A percentile compares a stretch with the other conserved stretches of the same genome.
These are phyloP conservation scores for Meloidogyne exigua DNA, from an alignment of 1,140 invertebrate species.

Conservation along the genomic window DNA sequence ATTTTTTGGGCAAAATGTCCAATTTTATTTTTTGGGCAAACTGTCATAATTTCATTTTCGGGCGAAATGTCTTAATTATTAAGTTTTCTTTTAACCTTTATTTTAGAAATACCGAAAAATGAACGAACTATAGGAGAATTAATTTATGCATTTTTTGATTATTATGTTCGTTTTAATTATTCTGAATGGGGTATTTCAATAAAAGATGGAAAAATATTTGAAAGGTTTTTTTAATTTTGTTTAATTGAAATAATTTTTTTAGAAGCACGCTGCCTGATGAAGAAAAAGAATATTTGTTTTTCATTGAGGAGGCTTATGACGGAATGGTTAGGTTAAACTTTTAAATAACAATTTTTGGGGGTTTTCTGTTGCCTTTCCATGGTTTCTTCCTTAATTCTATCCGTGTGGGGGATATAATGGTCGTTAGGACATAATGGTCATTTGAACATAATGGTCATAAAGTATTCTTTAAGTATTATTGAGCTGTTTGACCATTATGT, in stretches of 20 bases:
- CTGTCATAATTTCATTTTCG: too few relatives aligned
- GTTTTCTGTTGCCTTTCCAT: too few relatives aligned
- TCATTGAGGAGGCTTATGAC: conserved; percentile 83
- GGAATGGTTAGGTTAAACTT: conserved; percentile 60
- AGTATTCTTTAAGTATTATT: too few relatives aligned
- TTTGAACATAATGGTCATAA: too few relatives aligned
- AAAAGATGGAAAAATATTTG: conserved; percentile 73
- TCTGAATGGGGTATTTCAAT: conserved; percentile 78
- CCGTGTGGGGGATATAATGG: too few relatives aligned
- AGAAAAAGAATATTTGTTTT: conserved; percentile 39
- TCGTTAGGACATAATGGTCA: background rate
- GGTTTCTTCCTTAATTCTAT: too few relatives aligned
- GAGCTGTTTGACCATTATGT: too few relatives aligned
- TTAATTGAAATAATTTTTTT: background rate
- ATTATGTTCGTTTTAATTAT: conserved; percentile 77
- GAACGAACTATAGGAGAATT: conserved; percentile 79
- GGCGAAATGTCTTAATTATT: conserved; percentile 2
- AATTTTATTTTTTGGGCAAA: background rate
- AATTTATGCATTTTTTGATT: conserved; percentile 82
- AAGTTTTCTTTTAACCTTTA: background rate
- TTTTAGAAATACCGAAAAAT: conserved; percentile 70
- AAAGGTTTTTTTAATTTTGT: conserved; percentile 48
- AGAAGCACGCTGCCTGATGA: conserved; percentile 13
- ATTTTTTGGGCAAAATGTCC: too few relatives aligned
- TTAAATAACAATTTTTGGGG: too few relatives aligned